phyloP scores from a whole-genome alignment of 2,797 vertebrate genomes.

The Otolemur crassicaudatus region DNA sequence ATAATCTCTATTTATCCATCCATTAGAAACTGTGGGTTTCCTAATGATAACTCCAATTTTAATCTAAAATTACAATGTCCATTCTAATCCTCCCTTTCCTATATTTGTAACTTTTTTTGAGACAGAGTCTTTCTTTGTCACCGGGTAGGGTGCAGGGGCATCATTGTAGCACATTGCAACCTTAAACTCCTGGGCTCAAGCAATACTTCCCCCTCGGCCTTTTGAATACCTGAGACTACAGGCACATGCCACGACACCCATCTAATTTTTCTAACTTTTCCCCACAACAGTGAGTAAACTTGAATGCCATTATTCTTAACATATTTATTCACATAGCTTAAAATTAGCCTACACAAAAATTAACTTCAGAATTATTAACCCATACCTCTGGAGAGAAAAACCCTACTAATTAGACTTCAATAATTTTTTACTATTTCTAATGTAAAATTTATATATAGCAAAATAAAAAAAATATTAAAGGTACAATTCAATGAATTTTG shows the following conservation, averaged over 20 bases:
- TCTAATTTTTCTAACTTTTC: neutral
- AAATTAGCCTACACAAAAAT: neutral
- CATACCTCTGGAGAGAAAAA: neutral
- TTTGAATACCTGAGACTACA: too few relatives aligned
- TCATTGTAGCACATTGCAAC: too few relatives aligned
- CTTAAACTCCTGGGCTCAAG: too few relatives aligned
- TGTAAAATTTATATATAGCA: neutral
- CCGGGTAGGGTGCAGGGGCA: too few relatives aligned
- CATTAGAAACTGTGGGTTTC: neutral
- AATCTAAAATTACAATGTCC: neutral
- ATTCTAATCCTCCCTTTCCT: neutral
- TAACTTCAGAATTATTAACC: neutral
- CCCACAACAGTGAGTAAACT: neutral
- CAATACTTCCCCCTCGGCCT: too few relatives aligned
- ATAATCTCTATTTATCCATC: neutral
- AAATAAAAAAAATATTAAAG: neutral
- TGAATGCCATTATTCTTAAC: neutral
- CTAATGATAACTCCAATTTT: neutral
- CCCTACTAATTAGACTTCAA: neutral
- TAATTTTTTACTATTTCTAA: neutral
- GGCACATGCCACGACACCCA: too few relatives aligned
- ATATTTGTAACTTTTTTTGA: neutral
- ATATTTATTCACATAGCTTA: neutral
- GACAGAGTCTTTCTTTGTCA: too few relatives aligned
- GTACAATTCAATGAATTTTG: neutral